Percentiles rank a stretch among this genome's conserved stretches.
These are phyloP conservation scores for Propsilocerus akamusi DNA, from an alignment of 1,140 invertebrate species.

Conservation along the genomic window DNA sequence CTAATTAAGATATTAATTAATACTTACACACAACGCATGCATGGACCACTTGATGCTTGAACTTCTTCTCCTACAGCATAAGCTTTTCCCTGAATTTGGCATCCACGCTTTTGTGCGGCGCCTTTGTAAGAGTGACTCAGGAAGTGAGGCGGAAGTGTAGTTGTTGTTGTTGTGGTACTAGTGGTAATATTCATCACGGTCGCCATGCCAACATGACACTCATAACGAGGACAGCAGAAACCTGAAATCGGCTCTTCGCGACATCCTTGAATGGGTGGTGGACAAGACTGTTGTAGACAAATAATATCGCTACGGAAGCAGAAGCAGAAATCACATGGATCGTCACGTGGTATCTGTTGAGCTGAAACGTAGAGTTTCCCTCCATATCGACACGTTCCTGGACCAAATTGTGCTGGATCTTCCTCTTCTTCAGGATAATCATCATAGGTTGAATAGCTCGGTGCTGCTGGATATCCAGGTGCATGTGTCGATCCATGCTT, in stretches of 20 bases:
- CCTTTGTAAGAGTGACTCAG: slow-evolving; percentile 56
- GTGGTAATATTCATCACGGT: slow-evolving; percentile 58
- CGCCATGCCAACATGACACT: slow-evolving; percentile 76
- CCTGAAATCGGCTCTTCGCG: slow-evolving; percentile 79
- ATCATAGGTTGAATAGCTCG: slow-evolving; percentile 18
- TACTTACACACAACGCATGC: slow-evolving; percentile 81
- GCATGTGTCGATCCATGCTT: slow-evolving; percentile 19
- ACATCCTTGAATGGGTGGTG: slow-evolving; percentile 77
- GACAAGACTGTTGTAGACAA: slow-evolving; percentile 86
- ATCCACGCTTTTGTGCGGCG: slow-evolving; percentile 50
- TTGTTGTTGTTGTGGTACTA: slow-evolving; percentile 69
- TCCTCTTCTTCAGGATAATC: slow-evolving; percentile 43
- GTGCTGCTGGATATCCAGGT: slow-evolving; percentile 17
- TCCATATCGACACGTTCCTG: slow-evolving; percentile 76
- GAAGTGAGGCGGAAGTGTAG: slow-evolving; percentile 65
- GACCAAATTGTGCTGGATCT: slow-evolving; percentile 55
- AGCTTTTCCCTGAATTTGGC: slow-evolving; percentile 60
- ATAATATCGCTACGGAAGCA: slow-evolving; percentile 93
- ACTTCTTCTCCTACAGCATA: slow-evolving; percentile 72
- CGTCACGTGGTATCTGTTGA: slow-evolving; percentile 82
- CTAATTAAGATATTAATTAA: slow-evolving; percentile 7
- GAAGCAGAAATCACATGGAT: slow-evolving; percentile 93
- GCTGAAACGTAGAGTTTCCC: slow-evolving; percentile 84
- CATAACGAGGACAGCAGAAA: slow-evolving; percentile 87
- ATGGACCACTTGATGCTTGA: slow-evolving; percentile 68